Evolutionary conservation across 2,888 invertebrate genomes (phyloP).

Genomic region (Chymomyza amoena): DNA sequence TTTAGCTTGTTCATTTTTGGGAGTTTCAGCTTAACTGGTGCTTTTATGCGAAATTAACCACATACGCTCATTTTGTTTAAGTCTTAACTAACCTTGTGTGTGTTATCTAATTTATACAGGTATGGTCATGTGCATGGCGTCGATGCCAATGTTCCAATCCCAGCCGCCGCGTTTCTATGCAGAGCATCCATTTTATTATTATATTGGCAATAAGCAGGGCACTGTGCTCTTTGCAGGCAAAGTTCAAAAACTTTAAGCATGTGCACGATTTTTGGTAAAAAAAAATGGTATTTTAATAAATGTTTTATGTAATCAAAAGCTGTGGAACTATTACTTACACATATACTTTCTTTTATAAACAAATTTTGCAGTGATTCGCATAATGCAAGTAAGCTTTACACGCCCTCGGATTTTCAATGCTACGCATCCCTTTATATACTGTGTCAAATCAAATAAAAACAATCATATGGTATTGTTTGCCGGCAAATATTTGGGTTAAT

Average conservation of each 20-base stretch:
- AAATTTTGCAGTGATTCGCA: conserved; percentile 44
- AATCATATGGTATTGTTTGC: conserved; percentile 39
- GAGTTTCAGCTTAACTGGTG: background rate
- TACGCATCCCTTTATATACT: conserved; percentile 53
- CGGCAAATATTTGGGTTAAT: conserved; percentile 45
- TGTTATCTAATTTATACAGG: conserved; percentile 31
- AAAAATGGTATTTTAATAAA: conserved; percentile 7
- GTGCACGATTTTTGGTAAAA: conserved; percentile 3
- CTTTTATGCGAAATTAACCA: background rate
- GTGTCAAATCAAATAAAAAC: conserved; percentile 36
- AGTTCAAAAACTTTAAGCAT: conserved; percentile 21
- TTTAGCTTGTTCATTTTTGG: background rate
- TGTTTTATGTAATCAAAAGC: background rate
- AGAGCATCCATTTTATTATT: conserved; percentile 54
- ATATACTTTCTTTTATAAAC: background rate
- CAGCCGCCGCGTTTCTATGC: conserved; percentile 46
- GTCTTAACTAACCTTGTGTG: conserved; percentile 4
- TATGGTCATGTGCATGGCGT: conserved; percentile 29
- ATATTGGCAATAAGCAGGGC: conserved; percentile 34
- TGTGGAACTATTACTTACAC: background rate
- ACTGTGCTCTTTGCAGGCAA: conserved; percentile 49
- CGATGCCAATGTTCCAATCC: conserved; percentile 35
- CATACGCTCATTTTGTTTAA: conserved; percentile 21
- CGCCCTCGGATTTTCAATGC: conserved; percentile 48
- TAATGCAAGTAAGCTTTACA: conserved; percentile 46